A percentile compares a stretch with the other conserved stretches of the same genome.
These are phyloP conservation scores for Semibalanus balanoides DNA, from an alignment of 1,140 invertebrate species.

Conservation along the genomic window DNA sequence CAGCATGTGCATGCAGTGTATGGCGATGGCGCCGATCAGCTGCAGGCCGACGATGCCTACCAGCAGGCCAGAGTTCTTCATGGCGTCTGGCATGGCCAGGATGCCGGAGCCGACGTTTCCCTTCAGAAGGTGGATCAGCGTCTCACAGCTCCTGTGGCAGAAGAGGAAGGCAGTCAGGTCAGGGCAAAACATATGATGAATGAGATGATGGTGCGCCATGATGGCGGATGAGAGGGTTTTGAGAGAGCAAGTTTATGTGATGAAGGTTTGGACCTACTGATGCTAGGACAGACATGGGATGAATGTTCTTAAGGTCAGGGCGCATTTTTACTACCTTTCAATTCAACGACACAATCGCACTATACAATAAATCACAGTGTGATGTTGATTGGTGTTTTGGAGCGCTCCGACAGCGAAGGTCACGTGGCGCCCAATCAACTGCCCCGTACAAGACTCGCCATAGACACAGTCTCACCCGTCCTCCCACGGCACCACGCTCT, in stretches of 20 bases:
- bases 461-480: no score
- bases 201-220: no score
- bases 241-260: no score
- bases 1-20: constrained; percentile 76
- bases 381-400: neutral
- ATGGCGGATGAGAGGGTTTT: no score
- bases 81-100: constrained; percentile 69
- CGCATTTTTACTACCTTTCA: no score
- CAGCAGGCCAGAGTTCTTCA: constrained; percentile 59
- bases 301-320: neutral
- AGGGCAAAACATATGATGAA: no score
- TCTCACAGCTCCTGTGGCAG: constrained; percentile 50
- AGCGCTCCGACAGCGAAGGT: neutral
- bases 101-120: constrained; percentile 74
- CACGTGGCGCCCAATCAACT: neutral
- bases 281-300: neutral
- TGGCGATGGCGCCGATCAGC: constrained; percentile 60
- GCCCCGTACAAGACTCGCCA: no score
- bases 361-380: neutral
- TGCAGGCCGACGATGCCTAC: constrained; percentile 53
- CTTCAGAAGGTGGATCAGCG: constrained; percentile 62
- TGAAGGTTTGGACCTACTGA: no score
- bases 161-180: no score
- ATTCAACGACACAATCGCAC: no score
- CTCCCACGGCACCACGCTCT: no score